Base-by-base conservation (phyloP, 2,113 vertebrate species). In the Antechinus stuartii region DNA sequence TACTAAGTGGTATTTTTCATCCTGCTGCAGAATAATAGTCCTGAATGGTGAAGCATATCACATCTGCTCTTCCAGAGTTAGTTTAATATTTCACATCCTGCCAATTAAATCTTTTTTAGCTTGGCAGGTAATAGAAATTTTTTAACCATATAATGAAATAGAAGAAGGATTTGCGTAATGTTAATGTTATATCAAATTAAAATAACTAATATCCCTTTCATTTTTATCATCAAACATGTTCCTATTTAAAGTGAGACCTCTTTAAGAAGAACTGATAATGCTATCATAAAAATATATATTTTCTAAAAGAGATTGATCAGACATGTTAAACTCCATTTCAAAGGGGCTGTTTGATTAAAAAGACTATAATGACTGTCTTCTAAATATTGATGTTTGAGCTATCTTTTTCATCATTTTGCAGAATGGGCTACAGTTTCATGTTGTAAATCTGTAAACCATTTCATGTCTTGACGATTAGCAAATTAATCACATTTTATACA, bases 391-490 rank as follows among this genome's bases (percentile, higher is more conserved):
- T 47, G 68, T 56, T 95, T 94, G 24, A 84, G 68, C 6, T 42
- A 42, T 84, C 16, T 84, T 42, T 84, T 84, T 42, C 68, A 84
- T 84, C n/a, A 42, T 84, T 42, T 6, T 42, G 5, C 19, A 42
- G 16, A 42, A 84, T 84, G n/a, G 25, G 24, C 47, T 50, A 49
- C 27, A 50, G 7, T 95, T 97, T 94, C 26, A 11, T 94, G 8
- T 0, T 47, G 12, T 84, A 47, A 76, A 52, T 94, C 35, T 8
- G 14, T 42, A 2, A 30, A 90, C 95, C 24, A 91, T 91, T 90
- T 97, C 54, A 89, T 96, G 53, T 90, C 91, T 30, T 94, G 47
- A 6, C 1, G 6, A 56, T 97, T 95, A 95, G 23, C 53, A 61
- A 56, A 89, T 49, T 94, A 95, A 91, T 95, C 68, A 54, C 25